These are phyloP conservation scores for Pyrgus malvae DNA, from an alignment of 2,888 invertebrate species.

Conservation along the genomic window DNA sequence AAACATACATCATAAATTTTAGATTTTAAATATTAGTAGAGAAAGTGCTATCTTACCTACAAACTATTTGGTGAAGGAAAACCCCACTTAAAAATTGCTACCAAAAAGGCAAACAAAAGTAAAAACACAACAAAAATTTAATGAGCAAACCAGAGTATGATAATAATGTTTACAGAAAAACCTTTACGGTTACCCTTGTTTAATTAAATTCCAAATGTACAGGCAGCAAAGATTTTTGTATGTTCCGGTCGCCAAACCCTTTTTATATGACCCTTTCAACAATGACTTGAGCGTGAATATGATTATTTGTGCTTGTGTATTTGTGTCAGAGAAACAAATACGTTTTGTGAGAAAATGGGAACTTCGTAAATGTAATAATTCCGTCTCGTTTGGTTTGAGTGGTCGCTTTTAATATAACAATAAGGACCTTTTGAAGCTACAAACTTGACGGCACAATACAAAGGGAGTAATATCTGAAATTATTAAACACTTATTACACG, in stretches of 20 bases:
- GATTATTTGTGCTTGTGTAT: neutral
- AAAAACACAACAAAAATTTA: too few species aligned
- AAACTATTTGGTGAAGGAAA: too few species aligned
- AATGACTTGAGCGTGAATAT: constrained; percentile 10
- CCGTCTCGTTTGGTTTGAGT: constrained; percentile 11
- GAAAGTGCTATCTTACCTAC: too few species aligned
- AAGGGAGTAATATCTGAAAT: constrained; percentile 18
- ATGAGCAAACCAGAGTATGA: constrained; percentile 9
- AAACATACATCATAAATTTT: too few species aligned
- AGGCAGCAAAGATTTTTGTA: constrained; percentile 19
- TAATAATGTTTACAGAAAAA: constrained; percentile 22
- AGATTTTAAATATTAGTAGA: too few species aligned
- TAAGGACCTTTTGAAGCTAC: constrained; percentile 17
- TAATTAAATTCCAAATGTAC: constrained; percentile 24
- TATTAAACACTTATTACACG: constrained; percentile 25
- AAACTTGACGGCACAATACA: constrained; percentile 17
- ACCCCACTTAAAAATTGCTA: too few species aligned
- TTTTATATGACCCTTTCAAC: constrained; percentile 21
- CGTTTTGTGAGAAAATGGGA: constrained; percentile 13
- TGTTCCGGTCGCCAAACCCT: constrained; percentile 22
- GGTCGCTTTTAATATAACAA: constrained; percentile 19
- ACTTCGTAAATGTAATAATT: constrained; percentile 20
- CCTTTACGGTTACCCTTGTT: constrained; percentile 15
- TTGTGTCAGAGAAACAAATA: constrained; percentile 4
- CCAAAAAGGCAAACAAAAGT: too few species aligned